Conservation (phyloP, 2,797 vertebrate genomes). For the Spinus olivaceus region DNA sequence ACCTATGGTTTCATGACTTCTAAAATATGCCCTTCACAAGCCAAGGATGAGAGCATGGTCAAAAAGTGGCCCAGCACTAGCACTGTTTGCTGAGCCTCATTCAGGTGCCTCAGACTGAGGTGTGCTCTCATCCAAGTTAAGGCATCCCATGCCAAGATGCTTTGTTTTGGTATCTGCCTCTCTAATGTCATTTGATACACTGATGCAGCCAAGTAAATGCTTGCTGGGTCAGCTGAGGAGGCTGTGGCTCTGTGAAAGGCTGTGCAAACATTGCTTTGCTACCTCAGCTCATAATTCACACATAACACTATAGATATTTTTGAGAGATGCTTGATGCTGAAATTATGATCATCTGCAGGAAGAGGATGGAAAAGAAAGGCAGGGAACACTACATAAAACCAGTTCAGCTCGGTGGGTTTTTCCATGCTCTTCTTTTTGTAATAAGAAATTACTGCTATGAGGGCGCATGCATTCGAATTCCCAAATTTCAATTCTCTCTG, state of each 20-base stretch:
- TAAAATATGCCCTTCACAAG: background rate
- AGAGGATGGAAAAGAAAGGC: background rate
- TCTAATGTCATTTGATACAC: background rate
- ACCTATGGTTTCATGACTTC: background rate
- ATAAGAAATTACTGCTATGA: background rate
- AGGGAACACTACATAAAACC: background rate
- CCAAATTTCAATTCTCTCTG: background rate
- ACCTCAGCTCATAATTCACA: background rate
- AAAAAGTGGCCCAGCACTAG: background rate
- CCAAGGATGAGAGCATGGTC: background rate
- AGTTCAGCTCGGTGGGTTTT: background rate
- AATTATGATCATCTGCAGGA: background rate
- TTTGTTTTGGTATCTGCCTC: background rate
- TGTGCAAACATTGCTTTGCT: background rate
- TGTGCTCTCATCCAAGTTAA: background rate
- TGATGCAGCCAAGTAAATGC: background rate
- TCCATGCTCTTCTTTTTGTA: background rate
- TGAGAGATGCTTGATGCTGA: background rate
- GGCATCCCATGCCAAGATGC: background rate
- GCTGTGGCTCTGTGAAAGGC: background rate
- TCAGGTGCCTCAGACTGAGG: background rate
- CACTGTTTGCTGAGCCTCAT: background rate
- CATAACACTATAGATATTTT: background rate
- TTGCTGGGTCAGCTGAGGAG: background rate
- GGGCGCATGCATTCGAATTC: background rate